Evolutionary conservation across 2,888 invertebrate species (phyloP).

Genomic region (Rhyacophila evoluta): DNA sequence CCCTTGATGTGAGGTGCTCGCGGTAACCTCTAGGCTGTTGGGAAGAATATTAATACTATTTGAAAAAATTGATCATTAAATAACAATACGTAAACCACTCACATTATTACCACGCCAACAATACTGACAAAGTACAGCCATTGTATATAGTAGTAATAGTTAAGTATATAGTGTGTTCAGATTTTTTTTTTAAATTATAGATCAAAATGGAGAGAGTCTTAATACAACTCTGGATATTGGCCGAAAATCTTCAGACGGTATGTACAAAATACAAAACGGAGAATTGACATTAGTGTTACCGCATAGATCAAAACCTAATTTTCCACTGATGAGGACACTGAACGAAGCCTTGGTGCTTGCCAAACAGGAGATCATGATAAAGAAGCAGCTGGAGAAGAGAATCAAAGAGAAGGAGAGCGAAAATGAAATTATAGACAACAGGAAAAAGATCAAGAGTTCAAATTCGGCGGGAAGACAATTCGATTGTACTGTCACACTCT

Average conservation of each 20-base stretch:
- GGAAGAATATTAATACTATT: no score
- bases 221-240: not conserved
- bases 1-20: no score
- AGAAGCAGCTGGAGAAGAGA: constrained; percentile 65
- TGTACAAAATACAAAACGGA: constrained; percentile 61
- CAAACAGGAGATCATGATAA: constrained; percentile 68
- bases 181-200: not conserved
- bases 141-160: no score
- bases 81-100: no score
- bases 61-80: no score
- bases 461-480: not conserved
- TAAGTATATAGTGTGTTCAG: no score
- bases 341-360: constrained; percentile 75
- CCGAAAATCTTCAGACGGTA: constrained; percentile 34
- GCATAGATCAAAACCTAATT: constrained; percentile 66
- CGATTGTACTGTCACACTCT: not conserved
- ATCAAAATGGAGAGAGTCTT: not conserved
- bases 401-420: constrained; percentile 65
- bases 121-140: no score
- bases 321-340: constrained; percentile 79
- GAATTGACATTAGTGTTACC: constrained; percentile 62
- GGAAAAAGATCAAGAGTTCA: not conserved
- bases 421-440: constrained; percentile 59
- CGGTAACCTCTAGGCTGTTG: no score
- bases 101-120: no score